phyloP scores from a whole-genome alignment of 2,113 vertebrate genomes.

The Xiphophorus couchianus region DNA sequence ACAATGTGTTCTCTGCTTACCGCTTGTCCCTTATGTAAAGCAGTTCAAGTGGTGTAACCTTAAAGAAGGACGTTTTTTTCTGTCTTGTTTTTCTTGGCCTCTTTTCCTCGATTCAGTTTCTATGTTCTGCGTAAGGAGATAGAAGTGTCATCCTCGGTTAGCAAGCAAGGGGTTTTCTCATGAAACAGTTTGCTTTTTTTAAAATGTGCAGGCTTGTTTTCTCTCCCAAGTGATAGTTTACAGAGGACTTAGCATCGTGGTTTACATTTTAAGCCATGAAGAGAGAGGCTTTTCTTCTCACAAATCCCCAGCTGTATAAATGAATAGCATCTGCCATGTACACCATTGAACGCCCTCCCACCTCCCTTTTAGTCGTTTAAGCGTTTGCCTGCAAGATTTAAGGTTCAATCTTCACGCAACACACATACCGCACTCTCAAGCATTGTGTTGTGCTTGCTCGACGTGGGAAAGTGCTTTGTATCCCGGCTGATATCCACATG shows the following conservation, averaged over 20 bases:
- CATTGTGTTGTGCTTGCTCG: conserved; percentile 31
- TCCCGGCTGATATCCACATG: conserved; percentile 73
- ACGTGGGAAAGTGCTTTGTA: conserved; percentile 79
- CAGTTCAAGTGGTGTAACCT: conserved; percentile 67
- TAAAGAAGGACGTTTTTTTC: conserved; percentile 40
- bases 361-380: conserved; percentile 25
- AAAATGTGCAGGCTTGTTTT: conserved; percentile 45
- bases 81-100: conserved; percentile 46
- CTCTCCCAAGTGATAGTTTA: conserved; percentile 57
- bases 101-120: conserved; percentile 52
- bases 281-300: conserved; percentile 57
- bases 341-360: conserved; percentile 19
- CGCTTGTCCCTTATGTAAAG: conserved; percentile 70
- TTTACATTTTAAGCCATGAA: conserved; percentile 64
- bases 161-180: conserved; percentile 68
- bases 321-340: conserved; percentile 56
- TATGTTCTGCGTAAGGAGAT: conserved; percentile 67
- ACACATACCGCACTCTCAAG: conserved; percentile 58
- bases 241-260: conserved; percentile 57
- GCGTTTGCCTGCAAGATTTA: conserved; percentile 51
- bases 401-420: conserved; percentile 54
- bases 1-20: conserved; percentile 57
- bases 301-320: conserved; percentile 72
- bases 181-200: conserved; percentile 61
- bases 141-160: conserved; percentile 69